Evolutionary conservation across 2,888 invertebrate genomes (phyloP), one percentile per base, ranked within the genome.

Genomic region (Caenorhabditis sinica): DNA sequence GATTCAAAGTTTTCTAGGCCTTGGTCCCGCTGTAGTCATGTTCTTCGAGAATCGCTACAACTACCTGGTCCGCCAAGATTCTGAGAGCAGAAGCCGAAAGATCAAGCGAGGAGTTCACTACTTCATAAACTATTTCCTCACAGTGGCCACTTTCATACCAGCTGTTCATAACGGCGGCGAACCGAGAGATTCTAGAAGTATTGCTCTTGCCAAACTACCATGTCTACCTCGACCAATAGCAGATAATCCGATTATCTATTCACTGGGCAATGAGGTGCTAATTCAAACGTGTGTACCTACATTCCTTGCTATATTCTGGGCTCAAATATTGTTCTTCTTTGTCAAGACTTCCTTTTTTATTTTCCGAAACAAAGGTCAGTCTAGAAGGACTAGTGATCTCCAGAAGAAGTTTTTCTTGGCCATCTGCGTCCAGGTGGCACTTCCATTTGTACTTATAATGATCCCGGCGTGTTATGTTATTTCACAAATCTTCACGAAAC

Each of bases 31-130:
- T 8, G 20, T 61, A 1, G 6, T 63, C 3, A 51, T 73, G 30
- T 51, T 51, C 13, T 73, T 61, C 33, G 73, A 73, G 25, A 61
- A 63, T 23, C 60, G 63, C 11, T 73, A 73, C 25, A 61, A 73
- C 25, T 11, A 36, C n/a, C 15, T 73, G 25, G 61, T 73, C 0
- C 51, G 73, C 11, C 2, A 1, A 20, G 73, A 73, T 25, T 25
- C 60, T 5, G 49, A 49, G 2, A 36, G n/a, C 0, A 17, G n/a
- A 0, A 33, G 9, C 20, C 33, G 73, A 8, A 49, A 43, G 51
- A 36, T 61, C 8, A 73, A 73, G 51, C 15, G 73, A 33, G 23
- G 9, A 20, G 23, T 73, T 45, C 36, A 36, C 9, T 17, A 51
- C 11, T 17, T 33, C 3, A 6, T 51, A 6, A 73, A 61, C 63